These are phyloP conservation scores for Stenodema calcarata DNA, from an alignment of 2,888 invertebrate species.

Conservation along the genomic window DNA sequence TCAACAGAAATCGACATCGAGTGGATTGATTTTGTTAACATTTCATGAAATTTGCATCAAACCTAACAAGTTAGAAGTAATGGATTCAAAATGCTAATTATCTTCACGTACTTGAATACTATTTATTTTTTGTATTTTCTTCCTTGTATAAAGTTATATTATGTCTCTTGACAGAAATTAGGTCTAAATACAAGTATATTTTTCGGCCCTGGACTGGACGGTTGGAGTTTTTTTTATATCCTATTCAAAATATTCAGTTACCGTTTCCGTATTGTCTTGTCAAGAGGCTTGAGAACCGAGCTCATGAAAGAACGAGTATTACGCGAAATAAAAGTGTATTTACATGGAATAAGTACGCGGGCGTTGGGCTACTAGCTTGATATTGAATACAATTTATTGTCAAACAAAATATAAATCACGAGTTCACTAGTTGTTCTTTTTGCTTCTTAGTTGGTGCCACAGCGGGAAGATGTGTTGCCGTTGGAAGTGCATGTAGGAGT, in stretches of 20 bases:
- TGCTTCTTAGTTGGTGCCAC: constrained; percentile 30
- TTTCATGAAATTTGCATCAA: too few species aligned
- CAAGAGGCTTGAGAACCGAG: too few species aligned
- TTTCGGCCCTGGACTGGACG: background rate
- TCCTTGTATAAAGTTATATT: background rate
- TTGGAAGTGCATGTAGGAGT: constrained; percentile 38
- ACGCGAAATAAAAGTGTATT: background rate
- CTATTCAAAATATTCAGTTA: too few species aligned
- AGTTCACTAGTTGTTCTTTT: background rate
- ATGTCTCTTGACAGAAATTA: background rate
- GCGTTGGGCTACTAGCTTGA: background rate
- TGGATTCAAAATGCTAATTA: too few species aligned
- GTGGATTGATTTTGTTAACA: too few species aligned
- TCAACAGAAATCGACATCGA: too few species aligned
- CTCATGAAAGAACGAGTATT: background rate
- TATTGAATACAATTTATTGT: background rate
- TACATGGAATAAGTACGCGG: background rate
- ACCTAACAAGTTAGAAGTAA: too few species aligned
- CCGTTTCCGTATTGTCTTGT: too few species aligned
- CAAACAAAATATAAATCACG: background rate
- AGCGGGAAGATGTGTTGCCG: constrained; percentile 17
- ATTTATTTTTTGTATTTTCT: background rate
- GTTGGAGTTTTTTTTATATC: too few species aligned
- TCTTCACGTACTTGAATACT: too few species aligned
- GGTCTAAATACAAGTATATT: background rate